Conservation (phyloP, 2,888 invertebrate genomes). For the Diachrysia chrysitis region DNA sequence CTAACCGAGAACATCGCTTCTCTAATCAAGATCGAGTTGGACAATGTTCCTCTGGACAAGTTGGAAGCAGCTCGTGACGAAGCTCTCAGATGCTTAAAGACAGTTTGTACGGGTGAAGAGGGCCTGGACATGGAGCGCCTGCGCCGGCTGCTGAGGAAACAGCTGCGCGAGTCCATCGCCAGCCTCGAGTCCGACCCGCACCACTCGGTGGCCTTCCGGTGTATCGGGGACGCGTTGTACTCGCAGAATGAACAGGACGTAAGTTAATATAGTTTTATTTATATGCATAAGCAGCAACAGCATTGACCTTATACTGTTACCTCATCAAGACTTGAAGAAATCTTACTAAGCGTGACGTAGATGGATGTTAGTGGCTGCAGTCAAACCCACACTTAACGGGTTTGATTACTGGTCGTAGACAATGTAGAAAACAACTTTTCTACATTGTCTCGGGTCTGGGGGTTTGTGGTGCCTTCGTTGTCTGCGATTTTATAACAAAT, state of each 20-base stretch:
- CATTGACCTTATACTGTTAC: no score
- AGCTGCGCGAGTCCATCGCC: conserved; percentile 91
- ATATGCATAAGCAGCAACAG: neutral
- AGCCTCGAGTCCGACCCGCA: conserved; percentile 94
- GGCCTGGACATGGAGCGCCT: conserved; percentile 93
- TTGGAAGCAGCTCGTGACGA: conserved; percentile 90
- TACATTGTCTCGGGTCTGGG: no score
- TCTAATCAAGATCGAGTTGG: conserved; percentile 91
- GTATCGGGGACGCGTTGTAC: conserved; percentile 95
- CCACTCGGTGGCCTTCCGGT: conserved; percentile 92
- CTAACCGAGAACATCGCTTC: conserved; percentile 93
- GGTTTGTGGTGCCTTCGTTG: no score
- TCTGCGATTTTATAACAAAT: no score
- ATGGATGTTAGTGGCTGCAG: no score
- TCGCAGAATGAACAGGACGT: conserved; percentile 93
- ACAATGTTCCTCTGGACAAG: conserved; percentile 93
- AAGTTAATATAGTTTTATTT: conserved; percentile 68
- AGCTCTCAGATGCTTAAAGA: conserved; percentile 76
- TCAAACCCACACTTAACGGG: no score
- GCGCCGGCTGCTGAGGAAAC: conserved; percentile 92
- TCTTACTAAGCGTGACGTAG: no score
- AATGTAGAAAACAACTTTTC: no score
- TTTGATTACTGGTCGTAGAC: no score
- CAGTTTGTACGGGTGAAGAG: conserved; percentile 75
- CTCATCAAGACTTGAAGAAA: no score